Evolutionary conservation across 1,140 invertebrate species (phyloP).

Genomic region (Meloidogyne exigua): DNA sequence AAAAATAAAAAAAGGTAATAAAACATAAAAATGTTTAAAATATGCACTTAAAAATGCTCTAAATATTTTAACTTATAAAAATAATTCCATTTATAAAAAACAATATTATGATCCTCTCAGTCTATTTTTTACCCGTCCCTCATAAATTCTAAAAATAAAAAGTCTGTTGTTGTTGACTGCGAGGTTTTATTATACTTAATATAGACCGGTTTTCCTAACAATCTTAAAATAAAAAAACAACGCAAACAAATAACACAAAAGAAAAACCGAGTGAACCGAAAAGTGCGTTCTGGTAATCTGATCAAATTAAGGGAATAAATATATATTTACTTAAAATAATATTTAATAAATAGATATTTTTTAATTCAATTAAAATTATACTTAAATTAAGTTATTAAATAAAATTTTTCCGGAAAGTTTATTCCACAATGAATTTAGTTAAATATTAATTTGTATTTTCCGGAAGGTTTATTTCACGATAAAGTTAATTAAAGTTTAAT

Average conservation of each 20-base stretch:
- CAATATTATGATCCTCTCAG: not conserved
- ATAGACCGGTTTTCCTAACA: not conserved
- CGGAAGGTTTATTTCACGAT: no score
- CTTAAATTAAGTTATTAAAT: no score
- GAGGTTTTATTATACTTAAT: conserved; percentile 5
- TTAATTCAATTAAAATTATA: no score
- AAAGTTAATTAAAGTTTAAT: no score
- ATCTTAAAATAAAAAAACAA: not conserved
- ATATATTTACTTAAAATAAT: not conserved
- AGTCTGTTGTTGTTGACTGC: not conserved
- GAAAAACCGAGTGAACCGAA: not conserved
- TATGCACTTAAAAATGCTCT: not conserved
- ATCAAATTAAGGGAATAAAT: not conserved
- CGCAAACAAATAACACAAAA: not conserved
- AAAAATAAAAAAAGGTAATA: no score
- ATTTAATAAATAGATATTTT: not conserved
- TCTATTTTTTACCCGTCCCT: not conserved
- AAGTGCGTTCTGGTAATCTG: conserved; percentile 4
- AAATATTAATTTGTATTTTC: no score
- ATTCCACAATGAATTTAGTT: no score
- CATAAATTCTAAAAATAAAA: not conserved
- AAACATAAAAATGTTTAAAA: no score
- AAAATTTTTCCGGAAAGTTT: no score
- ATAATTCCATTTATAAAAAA: not conserved
- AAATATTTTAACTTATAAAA: not conserved